A percentile compares a stretch with the other conserved stretches of the same genome.
Evolutionary conservation across 2,797 vertebrate genomes (phyloP).

Genomic region (Scleropages formosus): DNA sequence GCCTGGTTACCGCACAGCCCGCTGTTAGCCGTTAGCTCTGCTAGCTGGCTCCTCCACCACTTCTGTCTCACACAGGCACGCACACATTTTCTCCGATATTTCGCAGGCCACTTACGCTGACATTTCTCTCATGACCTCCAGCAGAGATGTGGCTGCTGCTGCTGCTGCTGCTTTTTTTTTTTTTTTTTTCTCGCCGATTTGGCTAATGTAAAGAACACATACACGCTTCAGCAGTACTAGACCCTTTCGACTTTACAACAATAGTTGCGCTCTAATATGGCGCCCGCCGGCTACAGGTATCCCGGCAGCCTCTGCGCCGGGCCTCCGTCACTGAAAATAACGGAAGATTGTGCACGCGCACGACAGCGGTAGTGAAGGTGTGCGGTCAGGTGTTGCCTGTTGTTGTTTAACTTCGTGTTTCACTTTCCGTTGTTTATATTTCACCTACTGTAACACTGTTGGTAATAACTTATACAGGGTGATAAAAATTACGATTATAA

Average conservation of each 20-base stretch:
- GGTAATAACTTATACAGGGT: too few species aligned
- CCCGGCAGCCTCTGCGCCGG: conserved; percentile 53
- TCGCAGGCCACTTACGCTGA: conserved; percentile 71
- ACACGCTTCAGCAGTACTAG: conserved; percentile 63
- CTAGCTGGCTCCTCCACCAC: neutral
- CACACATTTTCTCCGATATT: neutral
- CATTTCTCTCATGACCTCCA: conserved; percentile 87
- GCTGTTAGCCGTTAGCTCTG: conserved; percentile 8
- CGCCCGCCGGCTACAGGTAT: conserved; percentile 46
- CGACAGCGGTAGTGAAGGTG: too few species aligned
- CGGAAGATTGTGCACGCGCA: neutral
- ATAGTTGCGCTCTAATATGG: conserved; percentile 68
- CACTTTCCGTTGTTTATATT: too few species aligned
- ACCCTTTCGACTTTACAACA: conserved; percentile 73
- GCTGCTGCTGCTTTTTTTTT: conserved; percentile 20
- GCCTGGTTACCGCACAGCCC: neutral
- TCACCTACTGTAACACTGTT: too few species aligned
- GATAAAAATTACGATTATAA: too few species aligned
- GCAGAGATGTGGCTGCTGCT: conserved; percentile 45
- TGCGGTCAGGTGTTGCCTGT: too few species aligned
- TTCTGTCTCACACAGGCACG: neutral
- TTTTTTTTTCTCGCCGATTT: conserved; percentile 44
- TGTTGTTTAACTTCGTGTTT: neutral
- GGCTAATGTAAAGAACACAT: conserved; percentile 47
- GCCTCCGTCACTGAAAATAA: neutral